These are phyloP conservation scores for Arrhopalites spinosus DNA, from an alignment of 2,888 invertebrate species.

Conservation along the genomic window DNA sequence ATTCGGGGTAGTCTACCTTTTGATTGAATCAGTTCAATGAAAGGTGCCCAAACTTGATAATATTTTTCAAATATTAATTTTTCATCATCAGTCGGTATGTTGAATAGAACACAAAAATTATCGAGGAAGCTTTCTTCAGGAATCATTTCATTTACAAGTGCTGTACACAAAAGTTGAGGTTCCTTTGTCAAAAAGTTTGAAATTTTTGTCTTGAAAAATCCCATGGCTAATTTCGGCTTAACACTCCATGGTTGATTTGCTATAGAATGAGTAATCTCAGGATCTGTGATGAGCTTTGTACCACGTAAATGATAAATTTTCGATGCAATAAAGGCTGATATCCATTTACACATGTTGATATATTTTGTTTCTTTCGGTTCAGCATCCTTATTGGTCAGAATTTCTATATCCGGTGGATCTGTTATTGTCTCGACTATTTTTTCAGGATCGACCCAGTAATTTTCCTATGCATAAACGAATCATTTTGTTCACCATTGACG, in stretches of 20 bases:
- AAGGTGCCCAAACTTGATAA: conserved; percentile 41
- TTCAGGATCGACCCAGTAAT: conserved; percentile 44
- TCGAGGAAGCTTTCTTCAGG: conserved; percentile 43
- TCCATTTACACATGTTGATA: conserved; percentile 21
- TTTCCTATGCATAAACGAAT: conserved; percentile 35
- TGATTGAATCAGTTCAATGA: conserved; percentile 40
- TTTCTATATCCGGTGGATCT: neutral
- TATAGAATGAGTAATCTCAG: conserved; percentile 36
- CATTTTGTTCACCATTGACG: neutral
- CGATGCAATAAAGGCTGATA: conserved; percentile 48
- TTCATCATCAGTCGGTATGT: conserved; percentile 22
- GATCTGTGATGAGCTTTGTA: conserved; percentile 38
- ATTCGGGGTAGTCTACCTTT: conserved; percentile 40
- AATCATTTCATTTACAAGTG: conserved; percentile 43
- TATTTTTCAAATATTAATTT: conserved; percentile 35
- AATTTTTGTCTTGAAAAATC: conserved; percentile 36
- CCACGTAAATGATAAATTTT: conserved; percentile 48
- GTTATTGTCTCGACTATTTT: neutral
- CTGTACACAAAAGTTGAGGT: conserved; percentile 32
- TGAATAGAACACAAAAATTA: conserved; percentile 38
- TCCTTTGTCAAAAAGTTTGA: conserved; percentile 31
- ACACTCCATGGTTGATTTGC: conserved; percentile 10
- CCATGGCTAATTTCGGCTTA: conserved; percentile 42
- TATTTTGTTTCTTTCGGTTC: conserved; percentile 27
- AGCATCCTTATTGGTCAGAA: conserved; percentile 5